Evolutionary conservation across 2,113 vertebrate genomes (phyloP), one percentile per base, ranked within the genome.

Genomic region (Serinus canaria): DNA sequence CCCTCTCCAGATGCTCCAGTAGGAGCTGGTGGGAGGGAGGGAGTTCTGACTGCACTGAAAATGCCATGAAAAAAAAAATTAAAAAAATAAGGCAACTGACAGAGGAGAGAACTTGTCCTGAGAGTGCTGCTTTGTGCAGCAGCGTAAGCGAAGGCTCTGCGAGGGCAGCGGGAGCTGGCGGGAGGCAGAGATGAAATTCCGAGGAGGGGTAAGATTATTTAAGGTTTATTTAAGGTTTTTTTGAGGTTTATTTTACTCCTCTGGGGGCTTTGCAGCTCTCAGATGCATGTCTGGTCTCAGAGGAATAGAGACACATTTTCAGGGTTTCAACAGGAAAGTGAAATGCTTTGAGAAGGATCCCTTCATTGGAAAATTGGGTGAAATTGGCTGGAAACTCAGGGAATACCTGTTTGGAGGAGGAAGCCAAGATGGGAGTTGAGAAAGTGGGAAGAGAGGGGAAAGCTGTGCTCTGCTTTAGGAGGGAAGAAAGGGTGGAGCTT

Each of bases 161-260:
- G 8, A 60, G 83, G 12, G 58, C 92, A 55, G 86, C 2, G 2
- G 91, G 81, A 90, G 68, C 90, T 89, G 95, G 50, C 59, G 14
- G 89, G 84, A 93, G 87, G 72, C 95, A 83, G 58, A 89, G 31
- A 97, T 97, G 97, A 97, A 96, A 96, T 97, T 96, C 97, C 89
- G 97, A 95, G 94, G 94, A 4, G 92, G 90, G 96, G 97, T 97
- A 94, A 97, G 97, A 41, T 92, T 37, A 7, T 70, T 86, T 31
- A 9, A 52, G 50, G 50, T 50, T 53, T 53, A 31, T 53, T 55
- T 33, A 89, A 97, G 97, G 47, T 92, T 92, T 37, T 6, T 67
- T 86, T 31, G 6, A 53, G 53, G 53, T 55, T 56, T 56, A 56
- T 56, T 56, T 56, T 13, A 4, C 56, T 82, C 24, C 28, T 78